These are phyloP conservation scores for Lineus longissimus DNA, from an alignment of 1,140 invertebrate species.

Conservation along the genomic window DNA sequence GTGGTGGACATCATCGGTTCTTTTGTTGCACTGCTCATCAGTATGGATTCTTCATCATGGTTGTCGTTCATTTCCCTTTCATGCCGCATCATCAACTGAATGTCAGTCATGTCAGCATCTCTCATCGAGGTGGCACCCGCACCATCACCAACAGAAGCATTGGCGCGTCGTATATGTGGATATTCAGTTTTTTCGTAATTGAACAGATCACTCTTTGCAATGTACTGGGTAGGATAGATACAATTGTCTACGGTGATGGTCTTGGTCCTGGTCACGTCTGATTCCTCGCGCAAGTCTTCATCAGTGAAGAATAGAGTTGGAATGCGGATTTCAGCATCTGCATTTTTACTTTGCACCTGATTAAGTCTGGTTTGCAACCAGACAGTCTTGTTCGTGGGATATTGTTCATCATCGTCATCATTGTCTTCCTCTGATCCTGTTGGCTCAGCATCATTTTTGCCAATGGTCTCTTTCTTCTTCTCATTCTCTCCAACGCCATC, in stretches of 20 bases:
- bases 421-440: background rate
- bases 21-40: background rate
- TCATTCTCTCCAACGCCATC: too few species aligned
- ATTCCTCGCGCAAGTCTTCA: background rate
- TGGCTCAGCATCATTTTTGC: background rate
- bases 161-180: too few species aligned
- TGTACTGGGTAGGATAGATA: background rate
- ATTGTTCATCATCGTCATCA: background rate
- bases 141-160: background rate
- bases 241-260: conserved; percentile 3
- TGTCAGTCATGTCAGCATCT: background rate
- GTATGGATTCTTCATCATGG: background rate
- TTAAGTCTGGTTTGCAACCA: background rate
- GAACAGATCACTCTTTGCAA: background rate
- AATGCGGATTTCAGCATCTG: background rate
- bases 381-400: background rate
- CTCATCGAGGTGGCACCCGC: background rate
- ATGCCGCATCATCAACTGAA: background rate
- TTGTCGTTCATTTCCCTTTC: background rate
- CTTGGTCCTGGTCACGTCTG: background rate
- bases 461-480: background rate
- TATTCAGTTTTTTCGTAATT: background rate
- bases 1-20: background rate
- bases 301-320: background rate
- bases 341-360: background rate